Percentiles rank a stretch among this genome's conserved stretches.
These are phyloP conservation scores for Cyprinodon tularosa DNA, from an alignment of 2,113 vertebrate species.

Conservation along the genomic window DNA sequence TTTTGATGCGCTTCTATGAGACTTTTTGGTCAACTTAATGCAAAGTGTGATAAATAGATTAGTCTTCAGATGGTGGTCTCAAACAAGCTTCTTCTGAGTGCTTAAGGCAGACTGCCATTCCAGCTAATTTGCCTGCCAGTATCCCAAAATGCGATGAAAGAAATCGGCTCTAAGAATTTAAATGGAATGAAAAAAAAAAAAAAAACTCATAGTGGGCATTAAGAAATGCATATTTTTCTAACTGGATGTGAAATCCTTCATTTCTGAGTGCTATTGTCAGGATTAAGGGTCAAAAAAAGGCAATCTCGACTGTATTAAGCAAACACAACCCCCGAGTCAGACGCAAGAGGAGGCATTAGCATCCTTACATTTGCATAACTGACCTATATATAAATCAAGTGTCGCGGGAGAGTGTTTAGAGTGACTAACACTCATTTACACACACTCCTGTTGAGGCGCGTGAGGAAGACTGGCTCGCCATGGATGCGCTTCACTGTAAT, in stretches of 20 bases:
- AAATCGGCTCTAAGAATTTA: constrained; percentile 73
- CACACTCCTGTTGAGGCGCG: constrained; percentile 9
- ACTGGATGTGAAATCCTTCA: constrained; percentile 71
- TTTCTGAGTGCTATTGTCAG: constrained; percentile 55
- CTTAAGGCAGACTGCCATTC: constrained; percentile 73
- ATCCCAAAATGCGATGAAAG: constrained; percentile 70
- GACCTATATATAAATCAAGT: constrained; percentile 63
- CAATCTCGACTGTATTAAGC: constrained; percentile 71
- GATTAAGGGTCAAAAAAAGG: constrained; percentile 75
- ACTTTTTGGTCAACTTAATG: constrained; percentile 72
- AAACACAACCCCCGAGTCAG: constrained; percentile 56
- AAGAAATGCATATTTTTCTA: constrained; percentile 69
- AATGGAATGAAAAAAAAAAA: constrained; percentile 81
- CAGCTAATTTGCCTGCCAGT: constrained; percentile 77
- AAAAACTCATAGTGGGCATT: constrained; percentile 71
- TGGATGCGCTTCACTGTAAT: constrained; percentile 38
- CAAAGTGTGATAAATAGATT: constrained; percentile 84
- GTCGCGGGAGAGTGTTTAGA: constrained; percentile 47
- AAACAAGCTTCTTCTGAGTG: constrained; percentile 69
- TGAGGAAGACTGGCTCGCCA: constrained; percentile 34
- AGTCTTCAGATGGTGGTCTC: constrained; percentile 76
- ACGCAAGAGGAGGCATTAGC: constrained; percentile 51
- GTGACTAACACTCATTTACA: constrained; percentile 45
- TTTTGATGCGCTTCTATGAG: constrained; percentile 65
- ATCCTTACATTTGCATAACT: constrained; percentile 61